Evolutionary conservation across 2,888 invertebrate genomes (phyloP), one percentile per base, ranked within the genome.

Genomic region (Pollenia amentaria): DNA sequence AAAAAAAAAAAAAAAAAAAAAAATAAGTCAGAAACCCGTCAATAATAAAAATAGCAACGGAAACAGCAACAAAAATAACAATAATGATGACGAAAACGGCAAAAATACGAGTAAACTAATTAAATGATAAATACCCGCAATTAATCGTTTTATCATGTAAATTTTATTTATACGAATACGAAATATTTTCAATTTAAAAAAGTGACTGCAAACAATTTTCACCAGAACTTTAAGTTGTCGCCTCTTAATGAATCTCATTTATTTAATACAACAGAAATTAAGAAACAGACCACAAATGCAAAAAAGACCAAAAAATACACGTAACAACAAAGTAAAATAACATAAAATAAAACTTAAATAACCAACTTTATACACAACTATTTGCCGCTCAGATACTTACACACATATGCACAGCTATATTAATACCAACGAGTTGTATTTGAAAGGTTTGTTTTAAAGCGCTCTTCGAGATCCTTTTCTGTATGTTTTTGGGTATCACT

Each of bases 201-300:
- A 89, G 89, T 90, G 91, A 91, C 91, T 91, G 90, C 89, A 92
- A 90, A 90, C 90, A 91, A 90, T 92, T 92, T 92, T 91, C 91
- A 92, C 92, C 90, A 91, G 91, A 92, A 91, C 92, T 92, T 91
- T 91, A 90, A 92, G 92, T 92, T 92, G 92, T 92, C 91, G 90
- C 91, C 87, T 88, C 84, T 75, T 91, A 92, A 92, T 92, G 91
- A 91, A 88, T 78, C 75, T 87, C 90, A 92, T 92, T 92, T 91
- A 90, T 92, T 86, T 87, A 62, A 84, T 81, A 72, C 84, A 86
- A 85, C 78, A 87, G 89, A 89, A 84, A 84, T 72, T 70, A 89
- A 90, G 78, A 87, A 88, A 85, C 77, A 87, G 89, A 88, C 80
- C 80, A 73, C 72, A 80, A 80, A 72, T 80, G 64, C 64, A 14